These are phyloP conservation scores for Sphenodon punctatus DNA, from an alignment of 2,797 vertebrate genomes.

Conservation along the genomic window DNA sequence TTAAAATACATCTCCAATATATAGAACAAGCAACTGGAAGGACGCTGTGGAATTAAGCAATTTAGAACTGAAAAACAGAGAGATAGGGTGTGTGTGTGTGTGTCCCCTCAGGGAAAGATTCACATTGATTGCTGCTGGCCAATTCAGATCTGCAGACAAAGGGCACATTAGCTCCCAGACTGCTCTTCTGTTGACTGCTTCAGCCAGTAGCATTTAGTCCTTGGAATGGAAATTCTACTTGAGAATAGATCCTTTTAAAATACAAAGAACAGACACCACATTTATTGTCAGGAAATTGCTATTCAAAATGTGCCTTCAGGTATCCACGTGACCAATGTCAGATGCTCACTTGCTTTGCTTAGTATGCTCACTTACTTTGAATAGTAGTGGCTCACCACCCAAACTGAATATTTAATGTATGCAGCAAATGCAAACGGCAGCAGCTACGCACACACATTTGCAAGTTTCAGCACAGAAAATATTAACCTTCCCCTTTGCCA, in stretches of 20 bases:
- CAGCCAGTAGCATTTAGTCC: background rate
- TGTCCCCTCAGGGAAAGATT: background rate
- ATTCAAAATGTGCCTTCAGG: constrained; percentile 17
- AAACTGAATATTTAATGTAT: background rate
- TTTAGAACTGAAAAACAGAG: background rate
- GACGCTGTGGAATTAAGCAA: background rate
- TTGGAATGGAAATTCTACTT: background rate
- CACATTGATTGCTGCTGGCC: background rate
- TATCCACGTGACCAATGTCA: constrained; percentile 8
- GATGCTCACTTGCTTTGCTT: background rate
- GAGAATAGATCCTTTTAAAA: constrained; percentile 14
- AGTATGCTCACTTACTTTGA: background rate
- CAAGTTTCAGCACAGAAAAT: constrained; percentile 6
- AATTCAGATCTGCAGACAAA: background rate
- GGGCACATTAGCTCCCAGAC: background rate
- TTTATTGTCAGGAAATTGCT: constrained; percentile 1
- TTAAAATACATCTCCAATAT: too few species aligned
- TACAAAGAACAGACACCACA: constrained; percentile 10
- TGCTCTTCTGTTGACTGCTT: too few species aligned
- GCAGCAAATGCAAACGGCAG: background rate
- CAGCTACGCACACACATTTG: background rate
- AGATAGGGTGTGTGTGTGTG: background rate
- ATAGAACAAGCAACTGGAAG: too few species aligned
- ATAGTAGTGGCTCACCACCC: background rate
- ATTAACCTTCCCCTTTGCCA: background rate